These are phyloP conservation scores for Drosophila littoralis DNA, from an alignment of 1,140 invertebrate genomes.

Conservation along the genomic window DNA sequence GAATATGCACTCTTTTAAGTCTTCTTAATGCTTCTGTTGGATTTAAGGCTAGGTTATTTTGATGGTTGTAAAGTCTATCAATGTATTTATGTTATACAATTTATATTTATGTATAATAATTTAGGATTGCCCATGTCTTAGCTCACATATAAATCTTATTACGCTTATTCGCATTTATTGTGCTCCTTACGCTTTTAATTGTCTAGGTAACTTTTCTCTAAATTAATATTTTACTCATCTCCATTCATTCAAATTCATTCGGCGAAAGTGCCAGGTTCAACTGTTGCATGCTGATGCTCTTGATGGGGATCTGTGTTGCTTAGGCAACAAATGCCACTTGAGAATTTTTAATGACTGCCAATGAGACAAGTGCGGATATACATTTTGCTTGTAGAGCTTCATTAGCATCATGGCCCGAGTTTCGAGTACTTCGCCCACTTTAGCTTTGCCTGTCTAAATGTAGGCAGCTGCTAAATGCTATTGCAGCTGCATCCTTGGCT, in stretches of 20 bases:
- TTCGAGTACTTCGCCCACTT: conserved; percentile 16
- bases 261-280: neutral
- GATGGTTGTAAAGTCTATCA: too few species aligned
- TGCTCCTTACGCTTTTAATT: neutral
- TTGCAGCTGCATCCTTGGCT: conserved; percentile 23
- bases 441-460: conserved; percentile 6
- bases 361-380: neutral
- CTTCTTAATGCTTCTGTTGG: too few species aligned
- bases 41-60: too few species aligned
- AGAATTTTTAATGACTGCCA: conserved; percentile 7
- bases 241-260: neutral
- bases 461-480: conserved; percentile 36
- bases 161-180: neutral
- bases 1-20: too few species aligned
- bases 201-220: neutral
- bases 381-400: conserved; percentile 21
- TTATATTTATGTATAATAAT: too few species aligned
- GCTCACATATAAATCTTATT: too few species aligned
- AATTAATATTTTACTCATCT: neutral
- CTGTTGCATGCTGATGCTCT: conserved; percentile 10
- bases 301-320: conserved; percentile 4
- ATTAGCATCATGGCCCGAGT: conserved; percentile 20
- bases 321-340: conserved; percentile 33
- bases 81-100: too few species aligned
- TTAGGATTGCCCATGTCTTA: too few species aligned